Evolutionary conservation across 2,797 vertebrate genomes (phyloP), one percentile per base, ranked within the genome.

Genomic region (Chrosomus eos): DNA sequence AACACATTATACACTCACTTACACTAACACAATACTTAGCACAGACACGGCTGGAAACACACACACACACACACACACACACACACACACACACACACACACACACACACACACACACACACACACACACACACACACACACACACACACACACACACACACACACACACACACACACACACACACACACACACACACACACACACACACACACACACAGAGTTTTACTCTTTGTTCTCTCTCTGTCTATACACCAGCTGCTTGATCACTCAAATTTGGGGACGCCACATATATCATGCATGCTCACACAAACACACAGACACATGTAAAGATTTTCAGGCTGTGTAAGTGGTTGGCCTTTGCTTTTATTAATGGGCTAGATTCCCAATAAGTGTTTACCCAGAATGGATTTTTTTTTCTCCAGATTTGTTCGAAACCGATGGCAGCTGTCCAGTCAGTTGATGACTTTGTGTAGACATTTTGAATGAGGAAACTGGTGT

Each of bases 1-100:
- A 71, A 74, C 62, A 38, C 87, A 87, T 89, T 87, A 86, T 87
- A 88, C 85, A 89, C 77, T 77, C 66, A 58, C 81, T 81, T 82
- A 66, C 73, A 79, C 84, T 79, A 81, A 86, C 81, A 78, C 66
- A 87, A 82, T 76, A 85, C 81, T 70, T 16, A 72, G 82, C 45
- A 78, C 55, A 62, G 76, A 77, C 45, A 48, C 4, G 43, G 43
- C 43, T 43, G 11, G 43, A 43, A 43, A 13, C 40, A 11, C 9
- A 38, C 36, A 38, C 6, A 38, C 36, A 38, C 6, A 36, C 36
- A 36, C 36, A 36, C 36, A 36, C 36, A 38, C 36, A 38, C 36
- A 38, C 36, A 38, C 43, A 13, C 43, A 45, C 43, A 45, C 14
- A 5, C 21, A 3, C 33, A 26, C 53, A 55, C 40, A 77, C 66